phyloP scores from a whole-genome alignment of 2,797 vertebrate genomes.

The Silurus lanzhouensis region DNA sequence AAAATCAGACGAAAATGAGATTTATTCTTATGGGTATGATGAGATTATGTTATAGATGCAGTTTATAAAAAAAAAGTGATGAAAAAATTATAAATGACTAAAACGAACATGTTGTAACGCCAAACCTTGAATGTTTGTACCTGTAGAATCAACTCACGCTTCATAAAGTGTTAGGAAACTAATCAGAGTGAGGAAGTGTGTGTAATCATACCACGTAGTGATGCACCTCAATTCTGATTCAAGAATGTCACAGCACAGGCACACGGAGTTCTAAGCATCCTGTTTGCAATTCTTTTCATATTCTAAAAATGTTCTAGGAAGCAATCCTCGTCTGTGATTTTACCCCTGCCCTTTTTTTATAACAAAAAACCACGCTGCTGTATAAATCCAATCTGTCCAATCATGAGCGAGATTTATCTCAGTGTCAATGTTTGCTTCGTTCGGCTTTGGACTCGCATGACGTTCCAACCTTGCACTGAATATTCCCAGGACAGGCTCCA shows the following conservation, averaged over 20 bases:
- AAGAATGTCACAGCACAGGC: background rate
- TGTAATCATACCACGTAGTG: background rate
- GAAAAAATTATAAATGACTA: background rate
- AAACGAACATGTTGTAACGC: background rate
- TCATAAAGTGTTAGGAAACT: background rate
- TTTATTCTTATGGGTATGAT: background rate
- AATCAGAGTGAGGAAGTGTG: background rate
- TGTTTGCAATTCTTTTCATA: background rate
- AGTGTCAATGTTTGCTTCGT: background rate
- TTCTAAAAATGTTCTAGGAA: background rate
- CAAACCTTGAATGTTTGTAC: background rate
- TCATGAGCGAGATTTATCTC: constrained; percentile 5
- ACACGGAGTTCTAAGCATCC: background rate
- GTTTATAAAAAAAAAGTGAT: no score
- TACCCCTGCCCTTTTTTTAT: background rate
- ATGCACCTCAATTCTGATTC: background rate
- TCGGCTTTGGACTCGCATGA: background rate
- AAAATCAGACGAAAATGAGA: background rate
- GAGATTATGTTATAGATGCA: background rate
- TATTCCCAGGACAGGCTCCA: background rate
- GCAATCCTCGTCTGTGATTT: background rate
- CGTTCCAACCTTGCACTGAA: background rate
- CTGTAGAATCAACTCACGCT: background rate
- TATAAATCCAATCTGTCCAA: background rate
- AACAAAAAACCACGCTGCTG: background rate